phyloP scores from a whole-genome alignment of 2,888 invertebrate species.

The Dryomyza anilis region DNA sequence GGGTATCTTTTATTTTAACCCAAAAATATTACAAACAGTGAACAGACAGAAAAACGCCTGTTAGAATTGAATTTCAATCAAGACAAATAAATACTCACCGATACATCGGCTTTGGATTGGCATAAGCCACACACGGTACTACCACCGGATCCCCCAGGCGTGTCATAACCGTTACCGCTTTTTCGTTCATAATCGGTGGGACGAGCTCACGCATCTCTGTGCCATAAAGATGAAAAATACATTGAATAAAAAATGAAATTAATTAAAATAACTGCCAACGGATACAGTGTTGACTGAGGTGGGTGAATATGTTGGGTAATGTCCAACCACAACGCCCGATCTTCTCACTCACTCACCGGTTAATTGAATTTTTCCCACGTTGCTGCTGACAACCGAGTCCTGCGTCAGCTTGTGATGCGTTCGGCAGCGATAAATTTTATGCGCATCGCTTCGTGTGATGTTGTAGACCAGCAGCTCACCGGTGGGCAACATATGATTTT shows the following conservation, averaged over 20 bases:
- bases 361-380: constrained; percentile 65
- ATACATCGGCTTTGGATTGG: constrained; percentile 66
- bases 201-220: constrained; percentile 65
- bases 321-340: not conserved
- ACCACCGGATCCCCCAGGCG: constrained; percentile 65
- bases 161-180: constrained; percentile 61
- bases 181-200: constrained; percentile 67
- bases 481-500: constrained; percentile 66
- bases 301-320: not conserved
- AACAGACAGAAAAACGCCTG: not conserved
- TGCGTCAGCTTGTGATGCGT: constrained; percentile 68
- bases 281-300: not conserved
- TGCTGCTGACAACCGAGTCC: constrained; percentile 66
- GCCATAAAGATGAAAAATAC: constrained; percentile 3
- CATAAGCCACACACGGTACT: constrained; percentile 68
- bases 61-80: constrained; percentile 4
- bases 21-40: not conserved
- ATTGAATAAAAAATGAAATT: not conserved
- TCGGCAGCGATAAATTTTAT: constrained; percentile 66
- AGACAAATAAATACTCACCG: constrained; percentile 60
- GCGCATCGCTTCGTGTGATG: constrained; percentile 65
- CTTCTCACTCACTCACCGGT: constrained; percentile 60
- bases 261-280: not conserved
- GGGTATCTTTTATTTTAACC: too few species aligned
- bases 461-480: constrained; percentile 69